Conservation (phyloP, 2,888 invertebrate species). For the Drosophila percnosoma region DNA sequence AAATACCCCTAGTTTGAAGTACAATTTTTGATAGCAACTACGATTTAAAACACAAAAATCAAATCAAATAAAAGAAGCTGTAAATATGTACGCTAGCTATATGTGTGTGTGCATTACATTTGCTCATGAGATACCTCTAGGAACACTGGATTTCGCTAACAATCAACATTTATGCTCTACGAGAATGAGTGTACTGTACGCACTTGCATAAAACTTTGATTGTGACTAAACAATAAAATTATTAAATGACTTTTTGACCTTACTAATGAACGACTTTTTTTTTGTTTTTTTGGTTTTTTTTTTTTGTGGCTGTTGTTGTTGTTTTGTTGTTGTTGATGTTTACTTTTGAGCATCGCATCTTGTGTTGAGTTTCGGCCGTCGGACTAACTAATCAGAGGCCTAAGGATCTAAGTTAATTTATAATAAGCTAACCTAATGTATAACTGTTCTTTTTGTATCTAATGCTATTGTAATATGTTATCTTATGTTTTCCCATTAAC, state of each 20-base stretch:
- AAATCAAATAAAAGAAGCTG: slow-evolving; percentile 3
- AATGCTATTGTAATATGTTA: slow-evolving; percentile 13
- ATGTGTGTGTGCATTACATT: slow-evolving; percentile 23
- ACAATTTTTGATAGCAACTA: slow-evolving; percentile 13
- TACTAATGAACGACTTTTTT: not conserved
- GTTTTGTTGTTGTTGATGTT: slow-evolving; percentile 13
- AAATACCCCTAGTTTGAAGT: slow-evolving; percentile 6
- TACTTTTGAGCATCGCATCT: slow-evolving; percentile 8
- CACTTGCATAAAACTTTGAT: slow-evolving; percentile 11
- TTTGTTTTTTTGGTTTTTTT: not conserved
- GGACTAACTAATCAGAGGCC: slow-evolving; percentile 2
- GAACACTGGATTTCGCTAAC: slow-evolving; percentile 19
- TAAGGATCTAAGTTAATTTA: slow-evolving; percentile 24
- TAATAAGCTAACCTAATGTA: slow-evolving; percentile 25
- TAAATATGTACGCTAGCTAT: slow-evolving; percentile 5
- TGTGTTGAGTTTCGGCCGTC: not conserved
- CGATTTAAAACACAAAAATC: slow-evolving; percentile 6
- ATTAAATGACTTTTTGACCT: slow-evolving; percentile 16
- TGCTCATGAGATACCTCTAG: slow-evolving; percentile 17
- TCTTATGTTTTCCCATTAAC: slow-evolving; percentile 15
- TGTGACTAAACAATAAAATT: slow-evolving; percentile 13
- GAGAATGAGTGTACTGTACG: slow-evolving; percentile 20
- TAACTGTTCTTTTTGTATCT: slow-evolving; percentile 2
- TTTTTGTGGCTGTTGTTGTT: slow-evolving; percentile 8
- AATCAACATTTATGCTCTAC: slow-evolving; percentile 24